Base-by-base conservation (phyloP, 2,888 invertebrate genomes). In the Amphipyra tragopoginis region DNA sequence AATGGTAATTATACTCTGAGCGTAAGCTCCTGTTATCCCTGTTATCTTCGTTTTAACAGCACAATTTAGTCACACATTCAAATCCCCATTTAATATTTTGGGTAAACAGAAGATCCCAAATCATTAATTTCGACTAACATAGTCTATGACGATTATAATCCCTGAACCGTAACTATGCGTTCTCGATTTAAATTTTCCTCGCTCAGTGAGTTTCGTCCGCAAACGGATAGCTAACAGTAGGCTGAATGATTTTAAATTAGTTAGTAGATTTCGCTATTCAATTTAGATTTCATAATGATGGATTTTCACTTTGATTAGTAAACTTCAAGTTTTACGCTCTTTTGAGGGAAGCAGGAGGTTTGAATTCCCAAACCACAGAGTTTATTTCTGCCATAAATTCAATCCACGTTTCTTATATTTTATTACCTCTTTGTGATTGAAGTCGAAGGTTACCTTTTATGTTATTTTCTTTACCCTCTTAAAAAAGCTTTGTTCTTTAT, bases 11-110 rank as follows among this genome's bases (percentile, higher is more conserved):
- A 67, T 60, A 58, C 53, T 68, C 69, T 79, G 47, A 65, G 71
- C 63, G 33, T 50, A 65, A 69, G 52, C 66, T 53, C 40, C 26
- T 61, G 43, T 58, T 55, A 57, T 55, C 44, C 62, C 56, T 51
- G 71, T 73, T 65, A 83, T 79, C 77, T 78, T 71, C 52, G 65
- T 79, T 78, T 61, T 70, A 58, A 55, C 63, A 51, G 63, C 21
- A 71, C 63, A 79, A 79, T 82, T 81, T 73, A 72, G 66, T 69
- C 73, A 74, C 75, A 77, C 67, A 73, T 80, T 77, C 68, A 77
- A 80, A 82, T 79, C 79, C 78, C 72, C 65, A 80, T 84, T 84
- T 77, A 68, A 79, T 82, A 80, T 85, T 80, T 77, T 68, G 66
- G 65, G 65, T 81, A 80, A 77, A 77, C 77, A 83, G 65, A 70